Conservation (phyloP, 2,113 vertebrate species). For the Megaceryle maxima region DNA sequence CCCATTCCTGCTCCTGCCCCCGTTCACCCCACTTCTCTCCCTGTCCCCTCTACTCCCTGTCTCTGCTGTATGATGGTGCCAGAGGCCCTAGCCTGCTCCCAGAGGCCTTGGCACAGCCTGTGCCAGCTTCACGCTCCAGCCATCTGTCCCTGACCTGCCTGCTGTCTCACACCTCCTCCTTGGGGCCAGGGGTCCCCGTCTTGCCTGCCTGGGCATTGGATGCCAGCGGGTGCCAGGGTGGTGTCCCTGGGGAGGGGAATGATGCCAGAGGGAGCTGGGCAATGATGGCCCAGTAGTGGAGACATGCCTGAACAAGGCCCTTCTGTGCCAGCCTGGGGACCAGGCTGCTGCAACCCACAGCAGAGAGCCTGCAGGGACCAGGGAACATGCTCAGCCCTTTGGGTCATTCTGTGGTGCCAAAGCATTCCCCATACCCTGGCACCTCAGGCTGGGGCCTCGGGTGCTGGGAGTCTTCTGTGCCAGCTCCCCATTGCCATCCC, state of each 20-base stretch:
- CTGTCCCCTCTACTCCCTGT: neutral
- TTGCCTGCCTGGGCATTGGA: neutral
- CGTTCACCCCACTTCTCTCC: neutral
- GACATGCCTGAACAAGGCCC: neutral
- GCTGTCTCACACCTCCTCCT: conserved; percentile 1
- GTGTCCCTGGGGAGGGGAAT: neutral
- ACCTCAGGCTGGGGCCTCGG: neutral
- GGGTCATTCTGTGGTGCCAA: rapidly evolving
- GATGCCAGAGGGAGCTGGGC: neutral
- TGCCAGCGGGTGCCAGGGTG: neutral
- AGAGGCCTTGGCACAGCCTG: neutral
- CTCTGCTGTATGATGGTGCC: rapidly evolving
- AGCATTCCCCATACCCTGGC: rapidly evolving
- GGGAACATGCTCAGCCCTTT: neutral
- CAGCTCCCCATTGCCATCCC: neutral
- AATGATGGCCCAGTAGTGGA: rapidly evolving
- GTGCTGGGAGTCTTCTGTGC: neutral
- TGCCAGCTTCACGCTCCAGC: neutral
- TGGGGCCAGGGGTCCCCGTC: neutral
- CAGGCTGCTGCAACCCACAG: rapidly evolving
- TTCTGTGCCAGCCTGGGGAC: neutral
- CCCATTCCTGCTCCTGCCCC: neutral
- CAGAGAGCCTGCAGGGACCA: neutral
- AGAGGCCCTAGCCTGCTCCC: neutral
- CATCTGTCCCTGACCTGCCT: conserved; percentile 22